Evolutionary conservation across 1,140 invertebrate genomes (phyloP).

Genomic region (Drosophila nigromelanica): DNA sequence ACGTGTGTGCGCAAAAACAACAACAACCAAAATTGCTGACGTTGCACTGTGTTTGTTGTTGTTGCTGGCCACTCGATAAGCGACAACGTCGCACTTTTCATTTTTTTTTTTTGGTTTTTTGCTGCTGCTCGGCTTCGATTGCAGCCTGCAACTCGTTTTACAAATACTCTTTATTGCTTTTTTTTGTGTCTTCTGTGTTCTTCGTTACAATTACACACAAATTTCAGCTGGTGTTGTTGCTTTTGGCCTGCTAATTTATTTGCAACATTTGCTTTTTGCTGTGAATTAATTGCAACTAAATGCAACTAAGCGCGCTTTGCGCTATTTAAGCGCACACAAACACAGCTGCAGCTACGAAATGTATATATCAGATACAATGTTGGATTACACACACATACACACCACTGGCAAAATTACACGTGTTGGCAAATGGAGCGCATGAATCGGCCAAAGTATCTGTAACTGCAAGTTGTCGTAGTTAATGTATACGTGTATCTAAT

Average conservation of each 20-base stretch:
- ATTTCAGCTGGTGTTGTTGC: constrained; percentile 10
- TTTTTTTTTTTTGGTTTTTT: constrained; percentile 30
- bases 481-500: neutral
- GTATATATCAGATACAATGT: constrained; percentile 15
- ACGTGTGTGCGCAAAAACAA: constrained; percentile 53
- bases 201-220: constrained; percentile 35
- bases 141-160: constrained; percentile 48
- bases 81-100: constrained; percentile 65
- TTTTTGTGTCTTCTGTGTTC: constrained; percentile 9
- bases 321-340: constrained; percentile 65
- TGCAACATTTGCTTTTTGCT: constrained; percentile 81
- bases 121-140: constrained; percentile 59
- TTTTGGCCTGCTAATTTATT: constrained; percentile 75
- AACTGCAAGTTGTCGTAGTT: neutral
- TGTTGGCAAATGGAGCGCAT: constrained; percentile 53
- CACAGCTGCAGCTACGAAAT: constrained; percentile 22
- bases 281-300: constrained; percentile 77
- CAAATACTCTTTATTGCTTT: constrained; percentile 45
- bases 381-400: constrained; percentile 22
- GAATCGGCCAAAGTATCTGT: constrained; percentile 34
- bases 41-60: constrained; percentile 52
- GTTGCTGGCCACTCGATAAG: constrained; percentile 52
- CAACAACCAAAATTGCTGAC: constrained; percentile 39
- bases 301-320: constrained; percentile 75
- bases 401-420: constrained; percentile 7